A percentile compares a stretch with the other conserved stretches of the same genome.
These are phyloP conservation scores for Hyperoplus lanceolatus DNA, from an alignment of 2,797 vertebrate species.

Conservation along the genomic window DNA sequence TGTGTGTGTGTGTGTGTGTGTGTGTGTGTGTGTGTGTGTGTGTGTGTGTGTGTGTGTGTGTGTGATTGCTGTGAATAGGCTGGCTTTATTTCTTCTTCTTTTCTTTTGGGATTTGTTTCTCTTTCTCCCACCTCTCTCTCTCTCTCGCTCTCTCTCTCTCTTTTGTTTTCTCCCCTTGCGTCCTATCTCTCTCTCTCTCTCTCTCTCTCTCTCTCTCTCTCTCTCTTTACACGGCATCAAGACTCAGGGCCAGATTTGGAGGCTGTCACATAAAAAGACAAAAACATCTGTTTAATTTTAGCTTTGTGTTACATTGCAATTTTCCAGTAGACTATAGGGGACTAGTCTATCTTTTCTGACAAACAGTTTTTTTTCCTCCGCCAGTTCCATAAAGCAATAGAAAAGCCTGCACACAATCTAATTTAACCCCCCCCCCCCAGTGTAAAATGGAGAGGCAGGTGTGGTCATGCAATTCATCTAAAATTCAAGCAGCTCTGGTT, in stretches of 20 bases:
- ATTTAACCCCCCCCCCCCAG: slow-evolving; percentile 62
- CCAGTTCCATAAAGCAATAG: slow-evolving; percentile 26
- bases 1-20: slow-evolving; percentile 51
- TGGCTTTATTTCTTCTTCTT: slow-evolving; percentile 34
- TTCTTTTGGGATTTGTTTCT: slow-evolving; percentile 18
- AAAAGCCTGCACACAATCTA: slow-evolving; percentile 57
- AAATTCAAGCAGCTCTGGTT: slow-evolving; percentile 28
- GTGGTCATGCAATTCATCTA: slow-evolving; percentile 55
- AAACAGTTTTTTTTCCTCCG: slow-evolving; percentile 59
- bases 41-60: slow-evolving; percentile 44
- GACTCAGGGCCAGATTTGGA: slow-evolving; percentile 63
- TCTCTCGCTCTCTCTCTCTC: background rate
- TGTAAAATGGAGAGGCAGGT: slow-evolving; percentile 64
- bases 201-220: slow-evolving; percentile 36
- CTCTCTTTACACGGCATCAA: slow-evolving; percentile 52
- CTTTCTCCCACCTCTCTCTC: background rate
- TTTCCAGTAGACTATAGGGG: slow-evolving; percentile 22
- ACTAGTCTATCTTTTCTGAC: slow-evolving; percentile 54
- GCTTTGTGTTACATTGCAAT: slow-evolving; percentile 67
- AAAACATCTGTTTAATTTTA: slow-evolving; percentile 69
- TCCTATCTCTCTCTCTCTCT: slow-evolving; percentile 29
- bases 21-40: slow-evolving; percentile 53
- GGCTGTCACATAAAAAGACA: slow-evolving; percentile 70
- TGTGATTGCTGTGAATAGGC: slow-evolving; percentile 44
- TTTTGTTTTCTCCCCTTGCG: background rate